Conservation (phyloP, 2,797 vertebrate genomes). For the Artibeus jamaicensis region DNA sequence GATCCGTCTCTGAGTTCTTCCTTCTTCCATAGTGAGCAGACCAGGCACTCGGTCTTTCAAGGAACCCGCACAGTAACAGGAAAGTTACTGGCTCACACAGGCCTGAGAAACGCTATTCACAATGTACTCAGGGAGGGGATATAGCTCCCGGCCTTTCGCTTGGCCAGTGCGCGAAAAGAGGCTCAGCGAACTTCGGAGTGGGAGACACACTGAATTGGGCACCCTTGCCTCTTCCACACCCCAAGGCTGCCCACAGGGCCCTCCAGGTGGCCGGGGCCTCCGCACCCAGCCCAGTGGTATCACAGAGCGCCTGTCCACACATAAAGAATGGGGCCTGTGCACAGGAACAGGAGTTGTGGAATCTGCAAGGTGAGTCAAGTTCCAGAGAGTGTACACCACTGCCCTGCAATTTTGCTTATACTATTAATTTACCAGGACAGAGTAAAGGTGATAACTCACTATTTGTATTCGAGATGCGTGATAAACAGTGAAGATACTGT, state of each 20-base stretch:
- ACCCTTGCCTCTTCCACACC: not conserved
- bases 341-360: not conserved
- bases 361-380: not conserved
- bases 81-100: not conserved
- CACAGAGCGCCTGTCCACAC: accelerated
- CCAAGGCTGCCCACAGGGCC: not conserved
- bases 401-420: not conserved
- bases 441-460: not conserved
- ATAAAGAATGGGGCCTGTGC: accelerated
- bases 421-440: not conserved
- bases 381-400: not conserved
- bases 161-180: not conserved
- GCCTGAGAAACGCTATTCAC: not conserved
- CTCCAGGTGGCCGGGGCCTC: not conserved
- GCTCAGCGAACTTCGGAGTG: not conserved
- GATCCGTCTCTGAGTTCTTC: not conserved
- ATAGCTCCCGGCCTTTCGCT: not conserved
- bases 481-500: not conserved
- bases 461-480: not conserved
- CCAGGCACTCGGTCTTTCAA: not conserved
- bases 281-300: accelerated
- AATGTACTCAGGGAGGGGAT: not conserved
- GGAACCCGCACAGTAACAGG: not conserved
- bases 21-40: not conserved
- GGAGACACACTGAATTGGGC: not conserved